Percentiles rank a stretch among this genome's conserved stretches.
Conservation (phyloP, 2,797 vertebrate genomes). For the Rhadinocentrus ornatus region DNA sequence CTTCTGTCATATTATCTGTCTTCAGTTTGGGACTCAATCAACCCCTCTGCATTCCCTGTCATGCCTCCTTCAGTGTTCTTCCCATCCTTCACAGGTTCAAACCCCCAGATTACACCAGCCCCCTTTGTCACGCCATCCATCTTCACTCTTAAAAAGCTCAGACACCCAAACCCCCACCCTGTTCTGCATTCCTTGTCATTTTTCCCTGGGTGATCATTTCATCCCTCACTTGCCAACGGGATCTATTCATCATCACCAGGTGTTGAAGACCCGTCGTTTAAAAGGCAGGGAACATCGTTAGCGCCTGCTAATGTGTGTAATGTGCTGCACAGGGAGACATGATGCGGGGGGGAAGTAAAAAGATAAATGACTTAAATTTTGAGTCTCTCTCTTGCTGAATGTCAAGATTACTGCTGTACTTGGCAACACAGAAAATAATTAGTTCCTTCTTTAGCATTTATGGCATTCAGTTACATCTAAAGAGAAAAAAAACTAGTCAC, state of each 20-base stretch:
- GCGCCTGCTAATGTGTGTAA: slow-evolving; percentile 61
- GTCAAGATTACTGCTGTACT: slow-evolving; percentile 40
- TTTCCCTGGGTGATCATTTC: slow-evolving; percentile 52
- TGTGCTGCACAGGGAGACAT: slow-evolving; percentile 13
- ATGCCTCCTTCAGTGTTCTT: slow-evolving; percentile 9
- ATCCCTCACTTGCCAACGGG: slow-evolving; percentile 62
- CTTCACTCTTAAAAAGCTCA: slow-evolving; percentile 33
- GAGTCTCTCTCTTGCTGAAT: slow-evolving; percentile 18
- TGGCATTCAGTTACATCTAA: slow-evolving; percentile 14
- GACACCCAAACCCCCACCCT: slow-evolving; percentile 4
- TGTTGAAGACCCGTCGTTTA: slow-evolving; percentile 33
- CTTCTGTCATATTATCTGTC: slow-evolving; percentile 37
- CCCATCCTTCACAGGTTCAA: slow-evolving; percentile 50
- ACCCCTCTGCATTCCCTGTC: slow-evolving; percentile 27
- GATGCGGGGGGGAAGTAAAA: slow-evolving; percentile 14
- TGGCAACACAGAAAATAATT: slow-evolving; percentile 25
- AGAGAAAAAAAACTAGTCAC: neutral
- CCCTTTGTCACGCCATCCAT: slow-evolving; percentile 58
- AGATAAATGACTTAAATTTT: slow-evolving; percentile 46
- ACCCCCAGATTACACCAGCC: slow-evolving; percentile 45
- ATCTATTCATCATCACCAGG: slow-evolving; percentile 52
- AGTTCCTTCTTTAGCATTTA: slow-evolving; percentile 4
- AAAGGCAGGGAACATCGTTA: slow-evolving; percentile 42
- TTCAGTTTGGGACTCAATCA: slow-evolving; percentile 33
- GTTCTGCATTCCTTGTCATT: slow-evolving; percentile 14